Evolutionary conservation across 2,888 invertebrate species (phyloP).

Genomic region (Apamea sordens): DNA sequence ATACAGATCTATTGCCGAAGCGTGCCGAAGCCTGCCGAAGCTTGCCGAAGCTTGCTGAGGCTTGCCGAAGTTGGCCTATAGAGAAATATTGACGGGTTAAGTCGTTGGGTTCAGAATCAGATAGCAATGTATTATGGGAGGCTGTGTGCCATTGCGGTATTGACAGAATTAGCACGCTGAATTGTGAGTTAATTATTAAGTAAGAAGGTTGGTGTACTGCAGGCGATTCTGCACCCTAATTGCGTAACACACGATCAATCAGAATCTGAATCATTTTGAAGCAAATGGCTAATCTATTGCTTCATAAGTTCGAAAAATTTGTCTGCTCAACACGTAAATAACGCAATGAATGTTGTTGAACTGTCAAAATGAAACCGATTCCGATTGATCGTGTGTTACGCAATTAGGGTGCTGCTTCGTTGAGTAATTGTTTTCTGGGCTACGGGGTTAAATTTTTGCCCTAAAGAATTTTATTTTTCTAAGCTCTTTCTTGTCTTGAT

Average conservation of each 20-base stretch:
- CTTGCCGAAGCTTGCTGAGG: constrained; percentile 22
- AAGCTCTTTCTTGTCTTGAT: background rate
- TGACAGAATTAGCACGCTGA: background rate
- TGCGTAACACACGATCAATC: too few species aligned
- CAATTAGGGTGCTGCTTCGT: too few species aligned
- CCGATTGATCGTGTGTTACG: too few species aligned
- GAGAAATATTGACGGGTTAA: constrained; percentile 71
- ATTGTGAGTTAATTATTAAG: constrained; percentile 14
- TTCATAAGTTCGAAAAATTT: too few species aligned
- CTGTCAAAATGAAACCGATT: too few species aligned
- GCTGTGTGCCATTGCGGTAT: constrained; percentile 5
- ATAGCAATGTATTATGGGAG: constrained; percentile 19
- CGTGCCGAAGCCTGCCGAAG: constrained; percentile 22
- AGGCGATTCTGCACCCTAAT: too few species aligned
- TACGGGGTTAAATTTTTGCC: background rate
- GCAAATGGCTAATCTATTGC: too few species aligned
- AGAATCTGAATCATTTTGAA: too few species aligned
- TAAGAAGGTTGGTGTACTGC: constrained; percentile 7
- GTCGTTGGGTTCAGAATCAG: constrained; percentile 35
- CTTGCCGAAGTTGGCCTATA: constrained; percentile 59
- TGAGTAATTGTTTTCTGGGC: background rate
- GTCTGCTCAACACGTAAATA: too few species aligned
- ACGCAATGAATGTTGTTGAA: too few species aligned
- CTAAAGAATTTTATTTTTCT: background rate
- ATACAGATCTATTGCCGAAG: constrained; percentile 55